Evolutionary conservation across 2,113 vertebrate genomes (phyloP).

Genomic region (cat (Felis catus)): DNA sequence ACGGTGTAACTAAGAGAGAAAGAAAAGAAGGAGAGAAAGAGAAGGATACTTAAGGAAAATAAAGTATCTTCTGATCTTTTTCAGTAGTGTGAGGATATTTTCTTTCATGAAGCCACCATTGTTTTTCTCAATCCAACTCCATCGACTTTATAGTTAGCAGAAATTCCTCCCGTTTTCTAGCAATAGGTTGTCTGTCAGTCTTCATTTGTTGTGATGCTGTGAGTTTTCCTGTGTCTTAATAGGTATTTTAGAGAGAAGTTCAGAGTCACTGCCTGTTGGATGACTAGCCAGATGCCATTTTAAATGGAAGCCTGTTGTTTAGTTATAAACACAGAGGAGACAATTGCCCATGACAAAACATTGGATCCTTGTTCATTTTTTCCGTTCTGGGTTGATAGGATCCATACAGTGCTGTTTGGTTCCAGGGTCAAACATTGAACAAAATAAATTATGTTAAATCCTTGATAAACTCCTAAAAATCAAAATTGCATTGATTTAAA

Average conservation of each 20-base stretch:
- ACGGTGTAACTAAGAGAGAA: background rate
- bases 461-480: background rate
- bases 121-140: background rate
- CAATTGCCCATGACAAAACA: background rate
- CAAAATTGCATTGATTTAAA: background rate
- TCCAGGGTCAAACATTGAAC: background rate
- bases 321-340: background rate
- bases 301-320: background rate
- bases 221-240: constrained; percentile 37
- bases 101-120: background rate
- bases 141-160: background rate
- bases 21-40: background rate
- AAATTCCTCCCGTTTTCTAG: constrained; percentile 45
- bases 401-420: background rate
- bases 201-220: background rate
- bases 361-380: background rate
- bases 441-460: background rate
- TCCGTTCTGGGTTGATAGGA: background rate
- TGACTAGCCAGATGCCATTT: background rate
- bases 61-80: background rate
- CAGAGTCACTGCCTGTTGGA: background rate
- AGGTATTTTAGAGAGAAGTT: background rate
- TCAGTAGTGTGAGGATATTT: background rate
- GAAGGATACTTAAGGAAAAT: background rate
- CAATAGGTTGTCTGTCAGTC: constrained; percentile 6